Evolutionary conservation across 2,888 invertebrate genomes (phyloP).

Genomic region (Xanthia togata): DNA sequence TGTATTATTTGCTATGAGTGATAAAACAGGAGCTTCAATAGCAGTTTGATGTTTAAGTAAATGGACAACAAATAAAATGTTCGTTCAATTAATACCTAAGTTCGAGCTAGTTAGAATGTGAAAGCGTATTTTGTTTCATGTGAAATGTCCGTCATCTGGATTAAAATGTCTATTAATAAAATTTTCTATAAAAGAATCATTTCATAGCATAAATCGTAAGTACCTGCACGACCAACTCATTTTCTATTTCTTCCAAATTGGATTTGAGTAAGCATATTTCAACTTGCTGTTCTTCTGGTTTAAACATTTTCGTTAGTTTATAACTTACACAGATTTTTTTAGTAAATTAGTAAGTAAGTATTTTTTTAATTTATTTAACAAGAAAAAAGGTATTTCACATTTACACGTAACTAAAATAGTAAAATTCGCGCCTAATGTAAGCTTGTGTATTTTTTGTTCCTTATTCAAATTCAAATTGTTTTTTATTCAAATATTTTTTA

Average conservation of each 20-base stretch:
- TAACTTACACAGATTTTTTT: neutral
- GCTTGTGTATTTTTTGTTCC: neutral
- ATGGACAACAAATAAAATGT: neutral
- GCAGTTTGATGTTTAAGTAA: neutral
- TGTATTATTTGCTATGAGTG: neutral
- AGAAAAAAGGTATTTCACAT: neutral
- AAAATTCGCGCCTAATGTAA: constrained; percentile 1
- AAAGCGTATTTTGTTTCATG: neutral
- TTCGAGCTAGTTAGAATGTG: neutral
- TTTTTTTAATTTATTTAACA: neutral
- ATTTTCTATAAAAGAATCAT: too few species aligned
- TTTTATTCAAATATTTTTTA: neutral
- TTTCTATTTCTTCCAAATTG: constrained; percentile 82
- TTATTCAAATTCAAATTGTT: constrained; percentile 12
- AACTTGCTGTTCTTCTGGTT: constrained; percentile 82
- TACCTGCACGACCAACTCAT: constrained; percentile 80
- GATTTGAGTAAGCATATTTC: constrained; percentile 83
- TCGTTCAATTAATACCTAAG: neutral
- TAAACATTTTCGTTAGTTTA: constrained; percentile 75
- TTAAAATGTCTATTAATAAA: too few species aligned
- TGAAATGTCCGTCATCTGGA: neutral
- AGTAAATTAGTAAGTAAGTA: neutral
- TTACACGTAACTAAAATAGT: neutral
- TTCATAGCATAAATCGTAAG: constrained; percentile 25
- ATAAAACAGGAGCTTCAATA: neutral